Evolutionary conservation across 2,797 vertebrate species (phyloP).

Genomic region (Eupleurogrammus muticus): DNA sequence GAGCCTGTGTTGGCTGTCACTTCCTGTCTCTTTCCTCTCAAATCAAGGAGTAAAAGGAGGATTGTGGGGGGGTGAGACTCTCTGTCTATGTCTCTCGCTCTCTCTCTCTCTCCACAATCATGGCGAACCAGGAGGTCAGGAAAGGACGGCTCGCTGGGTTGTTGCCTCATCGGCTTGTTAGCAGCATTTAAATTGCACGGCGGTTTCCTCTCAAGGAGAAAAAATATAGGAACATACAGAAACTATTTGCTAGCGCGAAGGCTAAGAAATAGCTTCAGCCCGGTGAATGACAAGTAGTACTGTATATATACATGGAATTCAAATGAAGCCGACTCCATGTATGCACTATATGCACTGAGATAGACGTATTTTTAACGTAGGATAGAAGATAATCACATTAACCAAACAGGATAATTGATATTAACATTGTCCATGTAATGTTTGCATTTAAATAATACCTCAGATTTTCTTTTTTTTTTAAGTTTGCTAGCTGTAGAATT

Average conservation of each 20-base stretch:
- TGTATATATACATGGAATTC: conserved; percentile 18
- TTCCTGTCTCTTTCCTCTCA: conserved; percentile 66
- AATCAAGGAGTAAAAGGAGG: conserved; percentile 51
- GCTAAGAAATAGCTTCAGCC: conserved; percentile 26
- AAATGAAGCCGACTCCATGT: conserved; percentile 20
- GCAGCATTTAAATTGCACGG: conserved; percentile 65
- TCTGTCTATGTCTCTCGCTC: conserved; percentile 21
- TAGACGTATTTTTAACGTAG: neutral
- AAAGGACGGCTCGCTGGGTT: conserved; percentile 35
- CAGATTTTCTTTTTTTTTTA: neutral
- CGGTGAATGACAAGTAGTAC: conserved; percentile 38
- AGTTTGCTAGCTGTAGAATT: neutral
- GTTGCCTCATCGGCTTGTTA: conserved; percentile 45
- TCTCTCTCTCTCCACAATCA: conserved; percentile 29
- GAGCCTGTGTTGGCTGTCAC: conserved; percentile 74
- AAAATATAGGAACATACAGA: conserved; percentile 16
- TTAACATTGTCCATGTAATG: too few species aligned
- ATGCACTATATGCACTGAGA: conserved; percentile 7
- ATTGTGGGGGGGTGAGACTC: neutral
- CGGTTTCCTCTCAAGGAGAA: conserved; percentile 42
- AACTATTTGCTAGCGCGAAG: conserved; percentile 35
- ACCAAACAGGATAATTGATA: neutral
- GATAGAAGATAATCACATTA: neutral
- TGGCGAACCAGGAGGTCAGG: conserved; percentile 31
- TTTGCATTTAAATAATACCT: conserved; percentile 3